Conservation (phyloP, 2,797 vertebrate genomes). For the Protosalanx chinensis region DNA sequence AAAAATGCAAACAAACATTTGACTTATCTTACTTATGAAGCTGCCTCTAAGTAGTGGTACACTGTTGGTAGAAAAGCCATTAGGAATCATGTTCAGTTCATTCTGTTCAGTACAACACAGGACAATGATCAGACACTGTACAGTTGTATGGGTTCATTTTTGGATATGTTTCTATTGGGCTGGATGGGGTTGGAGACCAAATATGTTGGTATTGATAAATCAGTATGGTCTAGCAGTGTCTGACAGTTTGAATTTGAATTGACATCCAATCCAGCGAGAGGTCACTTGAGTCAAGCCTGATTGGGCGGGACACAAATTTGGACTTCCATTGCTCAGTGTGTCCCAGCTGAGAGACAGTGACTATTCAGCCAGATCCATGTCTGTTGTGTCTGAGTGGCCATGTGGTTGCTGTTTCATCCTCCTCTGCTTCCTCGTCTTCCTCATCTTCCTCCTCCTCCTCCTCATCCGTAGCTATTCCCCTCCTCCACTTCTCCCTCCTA, state of each 20-base stretch:
- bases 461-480: not conserved
- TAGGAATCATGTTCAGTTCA: constrained; percentile 21
- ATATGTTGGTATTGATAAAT: constrained; percentile 9
- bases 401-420: not conserved
- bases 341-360: not conserved
- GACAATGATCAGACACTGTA: constrained; percentile 22
- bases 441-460: constrained; percentile 5
- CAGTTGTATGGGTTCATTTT: constrained; percentile 6
- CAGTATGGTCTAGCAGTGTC: constrained; percentile 9
- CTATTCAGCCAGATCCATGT: not conserved
- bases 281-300: not conserved
- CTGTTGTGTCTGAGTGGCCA: constrained; percentile 19
- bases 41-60: constrained; percentile 37
- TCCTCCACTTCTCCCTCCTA: not conserved
- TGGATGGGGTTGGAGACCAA: not conserved
- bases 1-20: constrained; percentile 44
- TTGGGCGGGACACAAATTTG: not conserved
- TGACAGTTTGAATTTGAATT: not conserved
- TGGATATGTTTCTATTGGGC: not conserved
- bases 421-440: too few relatives aligned
- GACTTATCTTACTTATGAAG: constrained; percentile 41
- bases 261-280: not conserved
- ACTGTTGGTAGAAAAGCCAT: constrained; percentile 35
- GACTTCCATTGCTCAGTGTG: not conserved
- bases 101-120: constrained; percentile 51